Base-by-base conservation (phyloP, 2,888 invertebrate species). In the Sussaba pulchella region DNA sequence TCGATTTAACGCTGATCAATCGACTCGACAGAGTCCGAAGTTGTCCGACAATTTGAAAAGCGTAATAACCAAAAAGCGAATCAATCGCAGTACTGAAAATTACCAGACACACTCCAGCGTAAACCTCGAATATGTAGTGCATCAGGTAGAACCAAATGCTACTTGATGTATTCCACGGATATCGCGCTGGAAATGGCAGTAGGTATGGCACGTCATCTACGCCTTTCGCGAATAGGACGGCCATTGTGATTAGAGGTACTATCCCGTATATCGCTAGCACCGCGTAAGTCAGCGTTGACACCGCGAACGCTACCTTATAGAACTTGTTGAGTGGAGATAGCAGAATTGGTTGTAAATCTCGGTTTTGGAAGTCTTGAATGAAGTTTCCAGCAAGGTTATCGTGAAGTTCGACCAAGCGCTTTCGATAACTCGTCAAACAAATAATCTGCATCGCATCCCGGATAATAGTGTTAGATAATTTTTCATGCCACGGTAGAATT, bases 101-200 rank as follows among this genome's bases (percentile, higher is more conserved):
- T n/a, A n/a, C n/a, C n/a, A n/a, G n/a, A n/a, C n/a, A n/a, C n/a
- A n/a, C n/a, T n/a, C 64, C 71, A 19, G 69, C 45, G 14, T 72
- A 63, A 0, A 78, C 19, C 50, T 83, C 81, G 59, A 79, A 74
- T 9, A 64, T 17, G 52, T 75, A 81, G 41, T 78, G 77, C 8
- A 31, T 10, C 41, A 50, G 41, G 21, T 79, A 83, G 12, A 69
- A 31, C 54, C 73, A 74, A 45, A 76, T 45, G 14, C 36, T 43
- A n/a, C n/a, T n/a, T n/a, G n/a, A n/a, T 17, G 76, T 69, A 12
- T 41, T 39, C 83, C 84, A 81, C 0, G 84, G 83, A 54, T 81
- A 82, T 8, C 64, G 21, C 17, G 75, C 43, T 4, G 81, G 78
- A 39, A 66, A 78, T 5, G 81, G 79, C 1, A 83, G 71, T 43